Evolutionary conservation across 2,888 invertebrate genomes (phyloP).

Genomic region (Zeuzera pyrina): DNA sequence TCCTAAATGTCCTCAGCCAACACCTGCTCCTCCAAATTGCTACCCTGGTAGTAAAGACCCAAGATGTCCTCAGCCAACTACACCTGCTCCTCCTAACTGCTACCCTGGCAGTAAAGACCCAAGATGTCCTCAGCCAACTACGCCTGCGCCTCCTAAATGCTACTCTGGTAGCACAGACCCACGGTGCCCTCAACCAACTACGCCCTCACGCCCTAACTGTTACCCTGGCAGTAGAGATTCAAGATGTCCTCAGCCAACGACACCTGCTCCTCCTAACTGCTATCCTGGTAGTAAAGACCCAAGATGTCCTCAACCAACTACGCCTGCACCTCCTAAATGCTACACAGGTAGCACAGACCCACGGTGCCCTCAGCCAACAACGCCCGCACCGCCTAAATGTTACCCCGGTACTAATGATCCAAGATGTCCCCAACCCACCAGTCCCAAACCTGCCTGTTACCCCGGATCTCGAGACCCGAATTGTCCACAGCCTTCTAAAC

Average conservation of each 20-base stretch:
- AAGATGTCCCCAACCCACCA: conserved; percentile 19
- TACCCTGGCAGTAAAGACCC: conserved; percentile 23
- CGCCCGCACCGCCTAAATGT: conserved; percentile 20
- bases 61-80: conserved; percentile 13
- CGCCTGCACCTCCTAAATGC: conserved; percentile 23
- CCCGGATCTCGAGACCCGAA: conserved; percentile 33
- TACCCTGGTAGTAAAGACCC: conserved; percentile 19
- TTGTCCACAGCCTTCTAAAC: conserved; percentile 21
- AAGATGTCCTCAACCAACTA: conserved; percentile 16
- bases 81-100: conserved; percentile 21
- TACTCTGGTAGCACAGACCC: conserved; percentile 19
- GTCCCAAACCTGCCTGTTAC: conserved; percentile 24
- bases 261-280: conserved; percentile 21
- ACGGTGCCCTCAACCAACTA: conserved; percentile 12
- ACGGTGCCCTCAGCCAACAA: conserved; percentile 24
- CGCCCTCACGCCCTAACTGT: conserved; percentile 19
- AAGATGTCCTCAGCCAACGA: conserved; percentile 27
- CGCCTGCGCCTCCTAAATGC: conserved; percentile 16
- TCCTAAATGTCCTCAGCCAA: conserved; percentile 17
- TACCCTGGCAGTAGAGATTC: conserved; percentile 28
- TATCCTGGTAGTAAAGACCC: conserved; percentile 34
- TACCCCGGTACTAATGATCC: conserved; percentile 23
- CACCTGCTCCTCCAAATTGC: conserved; percentile 20
- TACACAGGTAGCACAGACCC: conserved; percentile 40
- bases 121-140: conserved; percentile 26